These are phyloP conservation scores for Actenoides hombroni DNA, from an alignment of 2,113 vertebrate species.

Conservation along the genomic window DNA sequence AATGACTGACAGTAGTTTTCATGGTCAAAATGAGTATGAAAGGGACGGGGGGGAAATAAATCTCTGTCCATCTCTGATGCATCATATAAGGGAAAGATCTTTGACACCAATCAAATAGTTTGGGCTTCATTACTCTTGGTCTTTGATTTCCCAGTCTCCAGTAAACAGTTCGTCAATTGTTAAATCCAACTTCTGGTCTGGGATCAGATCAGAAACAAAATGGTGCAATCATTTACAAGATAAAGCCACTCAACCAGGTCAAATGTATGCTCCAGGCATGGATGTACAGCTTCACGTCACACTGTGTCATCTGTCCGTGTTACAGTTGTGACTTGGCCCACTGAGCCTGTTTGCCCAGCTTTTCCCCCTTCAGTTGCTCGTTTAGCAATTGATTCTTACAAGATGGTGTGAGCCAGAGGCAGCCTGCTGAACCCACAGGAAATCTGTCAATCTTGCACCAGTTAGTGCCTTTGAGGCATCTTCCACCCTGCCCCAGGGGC, in stretches of 20 bases:
- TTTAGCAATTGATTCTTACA: neutral
- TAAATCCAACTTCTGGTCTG: neutral
- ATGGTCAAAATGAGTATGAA: neutral
- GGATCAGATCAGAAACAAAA: neutral
- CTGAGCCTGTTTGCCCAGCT: neutral
- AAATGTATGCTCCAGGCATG: accelerated
- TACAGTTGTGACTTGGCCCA: accelerated
- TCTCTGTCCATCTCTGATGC: neutral
- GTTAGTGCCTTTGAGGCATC: neutral
- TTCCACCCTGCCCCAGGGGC: neutral
- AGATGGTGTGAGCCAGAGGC: accelerated
- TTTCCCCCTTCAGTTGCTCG: neutral
- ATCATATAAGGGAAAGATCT: neutral
- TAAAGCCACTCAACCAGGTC: neutral
- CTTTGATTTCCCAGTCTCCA: neutral
- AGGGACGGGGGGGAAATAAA: neutral
- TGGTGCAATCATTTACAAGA: neutral
- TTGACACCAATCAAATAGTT: neutral
- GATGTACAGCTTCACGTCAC: neutral
- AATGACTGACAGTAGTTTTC: neutral
- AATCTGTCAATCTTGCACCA: accelerated
- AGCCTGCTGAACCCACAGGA: neutral
- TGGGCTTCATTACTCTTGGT: neutral
- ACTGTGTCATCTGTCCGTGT: accelerated
- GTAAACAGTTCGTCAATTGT: neutral